A percentile compares a stretch with the other conserved stretches of the same genome.
Evolutionary conservation across 2,113 vertebrate genomes (phyloP).

Genomic region (Zosterops japonicus): DNA sequence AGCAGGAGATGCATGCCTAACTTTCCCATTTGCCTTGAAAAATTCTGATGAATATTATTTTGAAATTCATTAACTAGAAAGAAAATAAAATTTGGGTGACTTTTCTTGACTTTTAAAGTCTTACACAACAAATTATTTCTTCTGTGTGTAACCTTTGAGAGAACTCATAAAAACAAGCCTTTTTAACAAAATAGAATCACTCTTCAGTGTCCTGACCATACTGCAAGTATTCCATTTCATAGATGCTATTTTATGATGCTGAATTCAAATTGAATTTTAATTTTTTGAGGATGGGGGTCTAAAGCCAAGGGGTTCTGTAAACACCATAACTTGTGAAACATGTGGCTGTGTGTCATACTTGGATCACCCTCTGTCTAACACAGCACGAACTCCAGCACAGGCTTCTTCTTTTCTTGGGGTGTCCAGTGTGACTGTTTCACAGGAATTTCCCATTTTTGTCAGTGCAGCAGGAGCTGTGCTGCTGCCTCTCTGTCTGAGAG

Average conservation of each 20-base stretch:
- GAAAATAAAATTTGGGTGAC: neutral
- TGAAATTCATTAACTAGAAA: slow-evolving; percentile 13
- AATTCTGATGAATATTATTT: neutral
- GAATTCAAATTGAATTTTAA: neutral
- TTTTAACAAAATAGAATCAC: neutral
- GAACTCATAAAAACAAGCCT: neutral
- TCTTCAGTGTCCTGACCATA: neutral
- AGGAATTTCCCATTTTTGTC: neutral
- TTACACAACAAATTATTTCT: neutral
- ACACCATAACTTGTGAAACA: neutral
- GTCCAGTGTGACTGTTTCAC: neutral
- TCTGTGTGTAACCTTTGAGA: neutral
- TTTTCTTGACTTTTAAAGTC: neutral
- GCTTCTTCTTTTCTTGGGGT: neutral
- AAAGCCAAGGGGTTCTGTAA: neutral
- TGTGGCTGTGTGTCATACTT: neutral
- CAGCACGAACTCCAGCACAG: neutral
- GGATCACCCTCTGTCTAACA: neutral
- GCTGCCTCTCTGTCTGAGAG: neutral
- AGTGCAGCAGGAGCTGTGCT: neutral
- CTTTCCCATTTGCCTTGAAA: slow-evolving; percentile 3
- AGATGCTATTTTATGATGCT: neutral
- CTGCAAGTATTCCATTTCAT: neutral
- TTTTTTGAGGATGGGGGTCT: neutral
- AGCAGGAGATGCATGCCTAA: slow-evolving; percentile 14